Conservation (phyloP, 2,888 invertebrate species). For the Chydorus sphaericus region DNA sequence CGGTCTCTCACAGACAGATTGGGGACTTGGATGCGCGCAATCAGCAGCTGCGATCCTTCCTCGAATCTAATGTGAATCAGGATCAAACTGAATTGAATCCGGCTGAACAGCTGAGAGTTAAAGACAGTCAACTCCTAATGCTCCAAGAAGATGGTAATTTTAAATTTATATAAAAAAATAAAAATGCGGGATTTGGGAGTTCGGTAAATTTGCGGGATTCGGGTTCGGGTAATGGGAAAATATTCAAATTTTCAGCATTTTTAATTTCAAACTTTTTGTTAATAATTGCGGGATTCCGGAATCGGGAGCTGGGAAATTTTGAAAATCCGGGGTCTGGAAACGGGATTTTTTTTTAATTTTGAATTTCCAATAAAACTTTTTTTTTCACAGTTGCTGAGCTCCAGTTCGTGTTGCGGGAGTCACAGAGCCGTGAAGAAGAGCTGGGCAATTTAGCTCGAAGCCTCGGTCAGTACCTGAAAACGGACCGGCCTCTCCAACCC, state of each 20-base stretch:
- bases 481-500: conserved; percentile 21
- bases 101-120: neutral
- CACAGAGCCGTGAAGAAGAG: conserved; percentile 34
- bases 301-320: no score
- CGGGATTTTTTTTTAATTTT: no score
- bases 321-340: no score
- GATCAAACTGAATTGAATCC: conserved; percentile 41
- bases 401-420: conserved; percentile 31
- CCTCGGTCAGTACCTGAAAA: conserved; percentile 22
- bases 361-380: no score
- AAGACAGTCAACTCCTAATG: conserved; percentile 21
- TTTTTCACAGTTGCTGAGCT: conserved; percentile 36
- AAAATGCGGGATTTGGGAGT: no score
- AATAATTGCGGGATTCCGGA: no score
- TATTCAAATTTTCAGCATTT: no score
- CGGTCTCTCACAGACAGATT: conserved; percentile 69
- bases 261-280: no score
- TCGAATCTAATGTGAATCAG: conserved; percentile 45
- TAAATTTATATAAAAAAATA: no score
- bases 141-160: conserved; percentile 30
- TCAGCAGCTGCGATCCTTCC: conserved; percentile 56
- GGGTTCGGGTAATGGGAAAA: no score
- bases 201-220: no score
- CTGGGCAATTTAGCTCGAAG: conserved; percentile 29
- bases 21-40: conserved; percentile 61